Evolutionary conservation across 2,888 invertebrate genomes (phyloP).

Genomic region (Pogonocherus hispidulus): DNA sequence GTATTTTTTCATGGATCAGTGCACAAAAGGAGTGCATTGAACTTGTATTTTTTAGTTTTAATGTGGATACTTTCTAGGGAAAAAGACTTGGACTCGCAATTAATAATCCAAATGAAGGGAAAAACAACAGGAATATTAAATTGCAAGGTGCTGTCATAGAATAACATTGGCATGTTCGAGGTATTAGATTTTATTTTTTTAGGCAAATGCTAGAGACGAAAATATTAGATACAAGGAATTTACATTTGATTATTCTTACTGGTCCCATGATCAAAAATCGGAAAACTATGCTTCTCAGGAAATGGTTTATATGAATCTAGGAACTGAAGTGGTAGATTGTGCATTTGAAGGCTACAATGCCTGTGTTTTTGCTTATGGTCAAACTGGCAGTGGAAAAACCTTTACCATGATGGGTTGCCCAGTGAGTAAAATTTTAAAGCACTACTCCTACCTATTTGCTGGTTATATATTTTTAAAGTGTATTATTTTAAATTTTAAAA

Average conservation of each 20-base stretch:
- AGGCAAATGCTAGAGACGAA: conserved; percentile 67
- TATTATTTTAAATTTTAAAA: no score
- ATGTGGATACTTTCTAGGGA: conserved; percentile 76
- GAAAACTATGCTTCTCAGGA: conserved; percentile 85
- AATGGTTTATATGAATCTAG: conserved; percentile 83
- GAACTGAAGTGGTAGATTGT: conserved; percentile 84
- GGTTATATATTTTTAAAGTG: not conserved
- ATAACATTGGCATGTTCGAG: not conserved
- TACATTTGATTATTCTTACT: conserved; percentile 91
- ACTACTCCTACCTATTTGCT: not conserved
- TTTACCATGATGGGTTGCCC: conserved; percentile 92
- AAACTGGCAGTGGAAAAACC: conserved; percentile 92
- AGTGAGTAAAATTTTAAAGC: conserved; percentile 68
- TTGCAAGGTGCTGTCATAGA: conserved; percentile 73
- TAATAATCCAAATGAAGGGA: conserved; percentile 88
- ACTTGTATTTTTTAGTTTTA: conserved; percentile 48
- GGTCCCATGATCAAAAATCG: conserved; percentile 82
- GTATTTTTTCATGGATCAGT: conserved; percentile 68
- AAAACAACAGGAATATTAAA: conserved; percentile 86
- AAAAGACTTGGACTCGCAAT: conserved; percentile 84
- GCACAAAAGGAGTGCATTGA: conserved; percentile 57
- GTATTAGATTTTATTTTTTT: conserved; percentile 24
- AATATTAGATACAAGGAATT: conserved; percentile 81
- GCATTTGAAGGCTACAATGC: conserved; percentile 90
- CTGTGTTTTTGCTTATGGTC: conserved; percentile 92